Evolutionary conservation across 2,797 vertebrate genomes (phyloP), one percentile per base, ranked within the genome.

Genomic region (Halcyon smyrnensis): DNA sequence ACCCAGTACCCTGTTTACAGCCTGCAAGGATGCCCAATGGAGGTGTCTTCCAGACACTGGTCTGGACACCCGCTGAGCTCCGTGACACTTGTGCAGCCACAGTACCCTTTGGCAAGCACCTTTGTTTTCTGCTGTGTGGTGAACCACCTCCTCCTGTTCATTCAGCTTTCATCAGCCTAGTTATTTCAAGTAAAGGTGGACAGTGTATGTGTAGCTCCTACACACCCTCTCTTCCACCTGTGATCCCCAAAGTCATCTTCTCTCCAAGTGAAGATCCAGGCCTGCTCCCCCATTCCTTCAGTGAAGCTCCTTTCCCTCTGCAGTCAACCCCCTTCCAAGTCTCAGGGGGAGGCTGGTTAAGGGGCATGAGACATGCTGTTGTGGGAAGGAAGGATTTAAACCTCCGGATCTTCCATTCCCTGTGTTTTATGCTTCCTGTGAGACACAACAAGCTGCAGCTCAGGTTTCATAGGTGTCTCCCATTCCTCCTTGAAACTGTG

Each of bases 61-160:
- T 34, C 24, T 56, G 41, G 45, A 23, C 3, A 4, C 41, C 7
- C 5, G 4, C 9, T 51, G 21, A 57, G 16, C 25, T 34, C 19
- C 48, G 51, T 18, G 36, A 37, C 45, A 4, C 20, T 11, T 27
- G 27, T 34, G 45, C 51, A 64, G 45, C 73, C 27, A 1, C 5
- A 1, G 9, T 20, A 36, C 30, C n/a, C 30, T 68, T 57, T 50
- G 57, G 30, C 43, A 63, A 85, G 15, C 30, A 21, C 18, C 7
- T n/a, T 11, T 11, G 8, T 30, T 34, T 16, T 30, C 12, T 36
- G 62, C 65, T 56, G 17, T 1, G 0, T 11, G 11, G 28, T 14
- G 37, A 84, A 8, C 20, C 5, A 32, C 25, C 17, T 54, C 25
- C 9, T 69, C 24, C 34, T 68, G 25, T 36, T 71, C 0, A 0